Percentiles rank a stretch among this genome's conserved stretches.
Conservation (phyloP, 30 jellyfish, hydroid and myxozoan genomes). For the Mastigias papua region DNA sequence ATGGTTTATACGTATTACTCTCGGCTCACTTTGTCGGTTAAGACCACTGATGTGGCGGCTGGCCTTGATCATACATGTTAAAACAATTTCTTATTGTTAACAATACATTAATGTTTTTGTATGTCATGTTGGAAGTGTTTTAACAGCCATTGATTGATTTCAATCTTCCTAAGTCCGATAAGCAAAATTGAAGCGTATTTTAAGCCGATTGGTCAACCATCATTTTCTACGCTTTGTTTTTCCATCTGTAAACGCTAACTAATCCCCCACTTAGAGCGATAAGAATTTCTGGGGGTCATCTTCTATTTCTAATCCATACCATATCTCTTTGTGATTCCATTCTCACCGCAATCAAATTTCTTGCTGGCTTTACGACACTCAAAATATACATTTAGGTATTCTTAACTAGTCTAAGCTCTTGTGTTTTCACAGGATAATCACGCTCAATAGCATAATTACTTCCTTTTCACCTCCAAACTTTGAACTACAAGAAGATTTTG, state of each 20-base stretch:
- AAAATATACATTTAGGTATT: conserved; percentile 5
- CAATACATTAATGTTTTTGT: conserved; percentile 65
- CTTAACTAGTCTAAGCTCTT: background rate
- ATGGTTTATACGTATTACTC: conserved; percentile 53
- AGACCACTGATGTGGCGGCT: conserved; percentile 67
- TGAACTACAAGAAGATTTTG: too few species aligned
- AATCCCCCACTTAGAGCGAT: conserved; percentile 74
- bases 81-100: conserved; percentile 57
- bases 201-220: conserved; percentile 67
- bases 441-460: conserved; percentile 13
- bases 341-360: conserved; percentile 68
- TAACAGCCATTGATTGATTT: conserved; percentile 77
- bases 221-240: conserved; percentile 64
- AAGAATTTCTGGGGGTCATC: conserved; percentile 79
- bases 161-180: conserved; percentile 67
- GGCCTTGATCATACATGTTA: conserved; percentile 78
- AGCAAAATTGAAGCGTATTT: conserved; percentile 75
- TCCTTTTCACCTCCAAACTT: conserved; percentile 25
- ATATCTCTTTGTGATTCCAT: conserved; percentile 53
- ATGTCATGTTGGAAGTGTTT: conserved; percentile 73
- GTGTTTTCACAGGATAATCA: conserved; percentile 14
- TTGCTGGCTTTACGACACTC: conserved; percentile 15
- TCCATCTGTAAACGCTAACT: conserved; percentile 57
- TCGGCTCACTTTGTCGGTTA: conserved; percentile 73
- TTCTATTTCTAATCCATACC: conserved; percentile 38